Conservation (phyloP, 2,888 invertebrate species). For the Apodemia duryi region DNA sequence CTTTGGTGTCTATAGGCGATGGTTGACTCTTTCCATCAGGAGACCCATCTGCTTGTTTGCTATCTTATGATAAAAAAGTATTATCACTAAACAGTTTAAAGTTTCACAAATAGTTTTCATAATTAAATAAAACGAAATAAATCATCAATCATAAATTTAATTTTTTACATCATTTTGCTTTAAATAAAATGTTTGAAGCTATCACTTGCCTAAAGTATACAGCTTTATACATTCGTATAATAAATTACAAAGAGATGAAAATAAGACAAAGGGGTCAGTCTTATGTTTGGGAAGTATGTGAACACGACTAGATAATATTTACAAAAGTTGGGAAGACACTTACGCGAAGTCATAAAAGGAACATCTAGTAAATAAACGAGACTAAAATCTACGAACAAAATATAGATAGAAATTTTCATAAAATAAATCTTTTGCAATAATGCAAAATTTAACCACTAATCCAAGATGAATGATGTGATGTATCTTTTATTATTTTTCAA, state of each 20-base stretch:
- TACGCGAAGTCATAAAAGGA: conserved; percentile 59
- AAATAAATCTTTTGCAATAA: too few relatives aligned
- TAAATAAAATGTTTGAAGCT: conserved; percentile 67
- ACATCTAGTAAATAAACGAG: conserved; percentile 57
- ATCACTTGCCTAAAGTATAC: conserved; percentile 62
- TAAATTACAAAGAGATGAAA: conserved; percentile 68
- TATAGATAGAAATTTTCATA: neutral
- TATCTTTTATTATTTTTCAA: too few relatives aligned
- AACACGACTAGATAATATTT: conserved; percentile 70
- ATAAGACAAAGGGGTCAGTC: conserved; percentile 78
- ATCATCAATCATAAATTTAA: conserved; percentile 58
- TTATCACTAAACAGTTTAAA: too few relatives aligned
- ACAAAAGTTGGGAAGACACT: conserved; percentile 76
- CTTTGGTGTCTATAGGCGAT: too few relatives aligned
- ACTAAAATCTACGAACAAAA: conserved; percentile 20
- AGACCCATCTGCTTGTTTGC: too few relatives aligned
- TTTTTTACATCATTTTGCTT: conserved; percentile 66
- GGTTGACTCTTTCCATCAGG: too few relatives aligned
- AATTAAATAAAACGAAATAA: conserved; percentile 35
- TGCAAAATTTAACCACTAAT: too few relatives aligned
- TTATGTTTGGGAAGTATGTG: conserved; percentile 78
- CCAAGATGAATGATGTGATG: too few relatives aligned
- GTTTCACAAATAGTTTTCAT: too few relatives aligned
- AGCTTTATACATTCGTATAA: conserved; percentile 55
- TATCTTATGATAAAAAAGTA: too few relatives aligned